phyloP scores from a whole-genome alignment of 2,888 invertebrate genomes.

The Calephelis perditalis region DNA sequence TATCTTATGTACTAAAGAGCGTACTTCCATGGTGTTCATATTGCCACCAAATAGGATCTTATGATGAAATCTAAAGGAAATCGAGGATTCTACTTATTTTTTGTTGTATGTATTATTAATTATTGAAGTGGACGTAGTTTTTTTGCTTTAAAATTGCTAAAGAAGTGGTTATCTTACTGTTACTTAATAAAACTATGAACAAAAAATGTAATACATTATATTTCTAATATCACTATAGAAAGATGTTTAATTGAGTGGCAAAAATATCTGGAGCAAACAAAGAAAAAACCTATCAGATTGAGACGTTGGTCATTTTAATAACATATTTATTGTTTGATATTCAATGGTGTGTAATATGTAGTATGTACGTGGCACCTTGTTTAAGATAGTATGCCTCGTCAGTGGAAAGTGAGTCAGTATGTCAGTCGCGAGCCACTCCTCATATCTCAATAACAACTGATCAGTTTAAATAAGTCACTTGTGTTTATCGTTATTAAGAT shows the following conservation, averaged over 20 bases:
- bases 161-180: too few species aligned
- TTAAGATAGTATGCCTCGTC: conserved; percentile 28
- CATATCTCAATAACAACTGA: conserved; percentile 42
- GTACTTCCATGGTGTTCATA: too few species aligned
- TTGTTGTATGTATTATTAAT: too few species aligned
- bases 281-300: conserved; percentile 1
- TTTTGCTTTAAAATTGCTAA: too few species aligned
- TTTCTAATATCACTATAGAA: not conserved
- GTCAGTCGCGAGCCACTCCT: conserved; percentile 46
- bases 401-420: conserved; percentile 76
- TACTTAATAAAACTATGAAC: too few species aligned
- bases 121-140: too few species aligned
- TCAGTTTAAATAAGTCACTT: conserved; percentile 41
- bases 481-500: conserved; percentile 16
- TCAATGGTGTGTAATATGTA: conserved; percentile 6
- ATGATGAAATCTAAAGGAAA: too few species aligned
- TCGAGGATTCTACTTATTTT: too few species aligned
- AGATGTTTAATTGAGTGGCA: not conserved
- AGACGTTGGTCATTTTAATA: not conserved
- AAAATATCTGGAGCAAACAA: not conserved
- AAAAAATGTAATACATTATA: not conserved
- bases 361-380: conserved; percentile 22
- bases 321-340: conserved; percentile 7
- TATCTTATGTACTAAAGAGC: too few species aligned
- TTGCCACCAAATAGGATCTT: too few species aligned